phyloP scores from a whole-genome alignment of 1,140 invertebrate genomes.

The Atta cephalotes region DNA sequence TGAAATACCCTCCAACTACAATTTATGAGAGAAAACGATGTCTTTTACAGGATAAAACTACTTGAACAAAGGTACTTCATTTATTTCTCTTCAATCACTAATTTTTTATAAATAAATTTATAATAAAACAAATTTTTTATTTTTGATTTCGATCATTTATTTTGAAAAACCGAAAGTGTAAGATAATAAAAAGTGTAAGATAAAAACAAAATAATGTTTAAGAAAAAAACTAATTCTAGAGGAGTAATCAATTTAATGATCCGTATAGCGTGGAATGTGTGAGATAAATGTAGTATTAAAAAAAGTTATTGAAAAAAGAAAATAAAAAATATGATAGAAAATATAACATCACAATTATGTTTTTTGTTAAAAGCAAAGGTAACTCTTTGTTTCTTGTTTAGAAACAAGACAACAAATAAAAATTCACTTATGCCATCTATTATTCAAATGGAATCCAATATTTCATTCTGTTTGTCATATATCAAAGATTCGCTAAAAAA shows the following conservation, averaged over 20 bases:
- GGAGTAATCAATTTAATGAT: neutral
- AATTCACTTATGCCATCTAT: neutral
- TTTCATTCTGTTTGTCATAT: conserved; percentile 3
- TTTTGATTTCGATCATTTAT: neutral
- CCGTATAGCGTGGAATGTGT: neutral
- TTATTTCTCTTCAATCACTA: neutral
- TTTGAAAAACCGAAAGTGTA: neutral
- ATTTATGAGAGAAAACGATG: neutral
- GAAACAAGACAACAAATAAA: conserved; percentile 4
- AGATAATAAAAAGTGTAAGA: too few relatives aligned
- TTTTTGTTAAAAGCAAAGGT: neutral
- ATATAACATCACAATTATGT: neutral
- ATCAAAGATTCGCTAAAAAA: neutral
- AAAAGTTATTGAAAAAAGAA: neutral
- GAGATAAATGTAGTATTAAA: neutral
- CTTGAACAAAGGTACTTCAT: neutral
- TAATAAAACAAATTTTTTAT: neutral
- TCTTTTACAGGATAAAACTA: neutral
- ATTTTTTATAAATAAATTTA: neutral
- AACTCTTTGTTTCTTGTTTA: neutral
- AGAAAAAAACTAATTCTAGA: neutral
- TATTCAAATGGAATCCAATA: neutral
- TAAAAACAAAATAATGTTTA: neutral
- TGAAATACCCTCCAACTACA: too few relatives aligned
- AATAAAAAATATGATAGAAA: neutral